Evolutionary conservation across 92 coral and sea anemone species (phyloP).

Genomic region (Zoanthus sociatus): DNA sequence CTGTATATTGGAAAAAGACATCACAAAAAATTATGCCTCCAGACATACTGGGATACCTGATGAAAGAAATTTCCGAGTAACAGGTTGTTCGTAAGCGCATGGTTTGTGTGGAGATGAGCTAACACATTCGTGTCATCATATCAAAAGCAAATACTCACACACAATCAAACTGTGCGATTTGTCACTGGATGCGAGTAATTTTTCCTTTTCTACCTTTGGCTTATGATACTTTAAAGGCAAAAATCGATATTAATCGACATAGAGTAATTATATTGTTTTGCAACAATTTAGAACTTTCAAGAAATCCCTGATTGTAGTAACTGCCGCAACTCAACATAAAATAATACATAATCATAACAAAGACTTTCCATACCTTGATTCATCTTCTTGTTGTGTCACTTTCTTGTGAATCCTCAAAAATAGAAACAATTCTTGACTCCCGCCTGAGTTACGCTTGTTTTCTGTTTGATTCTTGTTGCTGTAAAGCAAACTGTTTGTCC

Average conservation of each 20-base stretch:
- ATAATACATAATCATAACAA: background rate
- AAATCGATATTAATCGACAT: background rate
- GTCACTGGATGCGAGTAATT: background rate
- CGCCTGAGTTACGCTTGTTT: background rate
- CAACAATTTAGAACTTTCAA: background rate
- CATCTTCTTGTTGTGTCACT: slow-evolving; percentile 29
- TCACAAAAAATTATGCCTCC: background rate
- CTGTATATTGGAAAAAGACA: background rate
- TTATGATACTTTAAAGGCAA: background rate
- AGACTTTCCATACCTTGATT: slow-evolving; percentile 24
- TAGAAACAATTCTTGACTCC: background rate
- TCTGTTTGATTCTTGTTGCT: background rate
- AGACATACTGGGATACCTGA: background rate
- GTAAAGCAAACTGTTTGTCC: background rate
- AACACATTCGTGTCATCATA: background rate
- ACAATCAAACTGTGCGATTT: background rate
- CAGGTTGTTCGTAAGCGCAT: slow-evolving; percentile 2
- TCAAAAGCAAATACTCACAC: background rate
- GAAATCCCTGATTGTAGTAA: background rate
- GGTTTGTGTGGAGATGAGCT: background rate
- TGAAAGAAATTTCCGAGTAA: background rate
- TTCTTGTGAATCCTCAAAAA: background rate
- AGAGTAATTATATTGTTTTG: background rate
- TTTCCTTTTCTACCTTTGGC: background rate
- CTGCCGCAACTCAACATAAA: background rate